Conservation (phyloP, 2,888 invertebrate species). For the Coenonympha glycerion region DNA sequence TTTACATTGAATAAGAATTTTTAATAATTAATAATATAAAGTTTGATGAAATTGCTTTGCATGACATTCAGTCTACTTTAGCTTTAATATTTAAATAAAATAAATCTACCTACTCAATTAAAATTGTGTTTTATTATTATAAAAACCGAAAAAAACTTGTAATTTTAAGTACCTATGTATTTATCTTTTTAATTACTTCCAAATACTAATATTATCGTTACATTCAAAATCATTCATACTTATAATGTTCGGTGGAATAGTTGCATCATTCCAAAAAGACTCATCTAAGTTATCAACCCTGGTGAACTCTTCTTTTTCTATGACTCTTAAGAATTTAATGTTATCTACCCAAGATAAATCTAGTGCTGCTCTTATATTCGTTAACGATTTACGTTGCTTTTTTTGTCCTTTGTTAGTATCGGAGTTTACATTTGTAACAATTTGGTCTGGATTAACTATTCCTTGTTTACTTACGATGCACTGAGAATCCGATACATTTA, state of each 20-base stretch:
- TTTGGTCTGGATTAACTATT: not conserved
- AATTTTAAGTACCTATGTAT: no score
- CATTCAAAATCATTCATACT: constrained; percentile 39
- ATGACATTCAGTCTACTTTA: not conserved
- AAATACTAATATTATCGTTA: constrained; percentile 8
- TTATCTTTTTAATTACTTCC: no score
- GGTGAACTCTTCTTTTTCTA: constrained; percentile 41
- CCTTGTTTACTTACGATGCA: not conserved
- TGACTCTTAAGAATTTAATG: constrained; percentile 49
- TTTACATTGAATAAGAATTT: not conserved
- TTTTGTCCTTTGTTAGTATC: not conserved
- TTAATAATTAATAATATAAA: not conserved
- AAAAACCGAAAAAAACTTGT: no score
- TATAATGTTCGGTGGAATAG: constrained; percentile 43
- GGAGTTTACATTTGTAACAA: not conserved
- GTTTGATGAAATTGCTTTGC: constrained; percentile 1
- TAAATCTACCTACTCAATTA: not conserved
- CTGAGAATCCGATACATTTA: not conserved
- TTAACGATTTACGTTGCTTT: not conserved
- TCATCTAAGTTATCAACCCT: constrained; percentile 32
- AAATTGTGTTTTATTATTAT: no score
- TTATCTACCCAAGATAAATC: constrained; percentile 57
- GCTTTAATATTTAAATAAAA: not conserved
- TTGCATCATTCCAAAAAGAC: constrained; percentile 49
- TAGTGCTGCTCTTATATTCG: constrained; percentile 19